phyloP scores from a whole-genome alignment of 2,113 vertebrate genomes.

The Beaufortia kweichowensis region DNA sequence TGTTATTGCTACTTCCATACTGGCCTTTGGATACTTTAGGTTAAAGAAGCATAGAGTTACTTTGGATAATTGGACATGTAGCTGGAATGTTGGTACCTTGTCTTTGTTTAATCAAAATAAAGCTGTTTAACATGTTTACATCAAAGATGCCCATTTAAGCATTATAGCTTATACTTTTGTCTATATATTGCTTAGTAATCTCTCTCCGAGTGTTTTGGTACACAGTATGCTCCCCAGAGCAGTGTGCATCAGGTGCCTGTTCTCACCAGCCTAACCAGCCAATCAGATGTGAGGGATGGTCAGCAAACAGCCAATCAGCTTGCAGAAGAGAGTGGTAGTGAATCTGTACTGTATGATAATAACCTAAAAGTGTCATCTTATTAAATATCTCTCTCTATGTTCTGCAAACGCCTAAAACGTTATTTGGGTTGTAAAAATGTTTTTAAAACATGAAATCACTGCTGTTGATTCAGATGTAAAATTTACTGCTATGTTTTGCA shows the following conservation, averaged over 20 bases:
- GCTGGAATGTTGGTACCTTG: background rate
- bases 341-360: conserved; percentile 35
- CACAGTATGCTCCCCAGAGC: conserved; percentile 33
- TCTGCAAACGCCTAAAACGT: no score
- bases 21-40: background rate
- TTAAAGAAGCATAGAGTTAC: background rate
- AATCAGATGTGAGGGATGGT: conserved; percentile 50
- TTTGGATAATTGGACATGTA: background rate
- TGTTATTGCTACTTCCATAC: conserved; percentile 42
- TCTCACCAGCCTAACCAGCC: conserved; percentile 21
- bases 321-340: conserved; percentile 39
- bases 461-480: no score
- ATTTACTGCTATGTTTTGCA: background rate
- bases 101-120: no score
- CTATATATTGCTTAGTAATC: conserved; percentile 30
- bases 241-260: conserved; percentile 42
- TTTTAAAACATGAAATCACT: no score
- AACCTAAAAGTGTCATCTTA: conserved; percentile 24
- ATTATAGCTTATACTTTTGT: no score
- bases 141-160: no score
- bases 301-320: conserved; percentile 61
- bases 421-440: no score
- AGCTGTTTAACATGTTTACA: no score
- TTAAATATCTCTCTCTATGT: background rate
- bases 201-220: conserved; percentile 20